Percentiles rank a stretch among this genome's conserved stretches.
phyloP scores from a whole-genome alignment of 2,113 vertebrate genomes.

The Labeo rohita region DNA sequence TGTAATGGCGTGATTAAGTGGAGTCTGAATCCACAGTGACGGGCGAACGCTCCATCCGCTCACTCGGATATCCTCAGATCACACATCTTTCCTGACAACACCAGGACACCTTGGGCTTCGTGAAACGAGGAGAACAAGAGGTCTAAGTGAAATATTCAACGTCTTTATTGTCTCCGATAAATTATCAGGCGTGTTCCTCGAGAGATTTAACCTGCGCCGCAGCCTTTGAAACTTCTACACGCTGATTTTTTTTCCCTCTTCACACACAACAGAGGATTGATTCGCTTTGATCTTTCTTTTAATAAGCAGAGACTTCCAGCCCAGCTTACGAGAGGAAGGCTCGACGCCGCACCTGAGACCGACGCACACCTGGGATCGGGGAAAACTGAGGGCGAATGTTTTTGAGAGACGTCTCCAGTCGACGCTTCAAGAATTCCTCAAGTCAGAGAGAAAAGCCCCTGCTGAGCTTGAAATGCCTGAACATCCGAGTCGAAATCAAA shows the following conservation, averaged over 20 bases:
- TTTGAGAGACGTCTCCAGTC: slow-evolving; percentile 45
- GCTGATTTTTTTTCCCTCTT: slow-evolving; percentile 61
- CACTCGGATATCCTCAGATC: neutral
- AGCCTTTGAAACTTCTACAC: slow-evolving; percentile 70
- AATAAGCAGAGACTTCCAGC: slow-evolving; percentile 74
- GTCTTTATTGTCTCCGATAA: slow-evolving; percentile 77
- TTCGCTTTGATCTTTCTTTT: slow-evolving; percentile 77
- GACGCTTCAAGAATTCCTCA: neutral
- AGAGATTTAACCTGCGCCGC: slow-evolving; percentile 71
- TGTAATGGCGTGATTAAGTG: neutral
- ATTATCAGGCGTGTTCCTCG: slow-evolving; percentile 69
- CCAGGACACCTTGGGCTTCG: slow-evolving; percentile 61
- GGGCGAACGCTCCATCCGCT: neutral
- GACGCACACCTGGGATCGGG: slow-evolving; percentile 68
- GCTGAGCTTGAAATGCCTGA: neutral
- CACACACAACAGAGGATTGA: slow-evolving; percentile 65
- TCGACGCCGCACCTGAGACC: slow-evolving; percentile 73
- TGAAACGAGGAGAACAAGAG: slow-evolving; percentile 67
- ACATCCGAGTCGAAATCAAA: slow-evolving; percentile 9
- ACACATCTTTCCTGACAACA: slow-evolving; percentile 1
- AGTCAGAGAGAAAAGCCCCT: slow-evolving; percentile 10
- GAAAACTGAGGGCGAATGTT: slow-evolving; percentile 70
- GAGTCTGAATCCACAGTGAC: slow-evolving; percentile 15
- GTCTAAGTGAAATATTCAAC: slow-evolving; percentile 70
- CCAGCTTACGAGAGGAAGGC: slow-evolving; percentile 70